Base-by-base conservation (phyloP, 2,888 invertebrate species). In the Synanthedon myopaeformis region DNA sequence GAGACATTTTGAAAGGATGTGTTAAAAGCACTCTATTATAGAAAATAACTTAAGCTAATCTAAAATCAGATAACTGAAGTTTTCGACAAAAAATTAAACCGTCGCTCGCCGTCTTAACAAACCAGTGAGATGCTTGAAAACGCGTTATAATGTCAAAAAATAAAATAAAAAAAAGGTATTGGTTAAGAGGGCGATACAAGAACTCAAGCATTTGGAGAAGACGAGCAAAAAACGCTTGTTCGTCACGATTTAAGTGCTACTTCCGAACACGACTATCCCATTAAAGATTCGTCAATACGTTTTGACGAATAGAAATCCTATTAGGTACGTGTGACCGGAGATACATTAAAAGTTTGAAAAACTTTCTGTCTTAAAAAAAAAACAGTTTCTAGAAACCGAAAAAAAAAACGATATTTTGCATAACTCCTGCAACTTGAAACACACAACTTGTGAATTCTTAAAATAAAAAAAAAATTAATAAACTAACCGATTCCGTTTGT, bases 261-360 rank as follows among this genome's bases (percentile, higher is more conserved):
- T 74, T 67, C 73, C 72, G 69, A 76, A 79, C 77, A 79, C 70
- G 76, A 78, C 72, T 75, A 72, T 69, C 66, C 72, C 74, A 70
- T 70, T 69, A 70, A 56, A 57, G 41, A 53, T 52, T 55, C 59
- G 57, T 54, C 51, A 61, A 56, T 59, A 54, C 61, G 56, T 55
- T 50, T 51, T 50, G 50, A 17, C 57, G 57, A 57, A 58, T 59
- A 62, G 61, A 55, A 58, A 57, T 59, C 57, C 58, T 60, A 58
- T 61, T 64, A 56, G 54, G 55, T 55, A 58, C 58, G 57, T 53
- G 56, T 54, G 56, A 52, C 45, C 10, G 8, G 45, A 45, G 45
- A 13, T n/a, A 45, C n/a, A 45, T 45, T 45, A 45, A 35, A 14
- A 13, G 45, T 13, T 12, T 13, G 12, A 8, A n/a, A 45, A 45